Base-by-base conservation (phyloP, 2,797 vertebrate species). In the Siniperca undulata region DNA sequence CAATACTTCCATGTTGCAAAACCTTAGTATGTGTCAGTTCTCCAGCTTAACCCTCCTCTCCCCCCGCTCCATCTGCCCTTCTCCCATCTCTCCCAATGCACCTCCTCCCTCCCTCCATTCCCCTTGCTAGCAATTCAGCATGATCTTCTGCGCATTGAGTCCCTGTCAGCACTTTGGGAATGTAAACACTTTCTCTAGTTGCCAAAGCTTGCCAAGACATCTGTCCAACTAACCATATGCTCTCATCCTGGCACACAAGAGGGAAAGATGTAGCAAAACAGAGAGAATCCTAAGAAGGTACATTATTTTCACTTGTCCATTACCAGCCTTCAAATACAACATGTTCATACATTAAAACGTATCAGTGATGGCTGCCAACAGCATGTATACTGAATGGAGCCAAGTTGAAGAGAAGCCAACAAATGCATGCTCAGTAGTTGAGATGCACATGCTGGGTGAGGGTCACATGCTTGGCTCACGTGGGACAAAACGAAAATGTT, bases 401-500 rank as follows among this genome's bases (percentile, higher is more conserved):
- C 89, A 90, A 89, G 86, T 90, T 93, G 92, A 94, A 84, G 66
- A 69, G 77, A 85, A 91, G 93, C 92, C 94, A 93, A 92, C 94
- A 91, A 95, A 94, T 92, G 92, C 86, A 91, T 86, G 74, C 89
- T 84, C 83, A 76, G 89, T 90, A 85, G 84, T 78, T 91, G 86
- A 92, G 79, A 88, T 92, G 82, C 83, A 88, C 88, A 86, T 72
- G 77, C 78, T 85, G 88, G 78, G 83, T 66, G 83, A 90, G 81
- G 84, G 73, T 92, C 85, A 87, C 89, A 93, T 91, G 90, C 88
- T 78, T 50, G 68, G 80, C 86, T 93, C 88, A 91, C 76, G 77
- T 70, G 82, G 85, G 82, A 79, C 86, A 81, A 92, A 88, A 16
- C 34, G 5, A 81, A 91, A 90, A 89, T 87, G 78, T 87, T 88